phyloP scores from a whole-genome alignment of 2,888 invertebrate species.

The Yponomeuta sedellus region DNA sequence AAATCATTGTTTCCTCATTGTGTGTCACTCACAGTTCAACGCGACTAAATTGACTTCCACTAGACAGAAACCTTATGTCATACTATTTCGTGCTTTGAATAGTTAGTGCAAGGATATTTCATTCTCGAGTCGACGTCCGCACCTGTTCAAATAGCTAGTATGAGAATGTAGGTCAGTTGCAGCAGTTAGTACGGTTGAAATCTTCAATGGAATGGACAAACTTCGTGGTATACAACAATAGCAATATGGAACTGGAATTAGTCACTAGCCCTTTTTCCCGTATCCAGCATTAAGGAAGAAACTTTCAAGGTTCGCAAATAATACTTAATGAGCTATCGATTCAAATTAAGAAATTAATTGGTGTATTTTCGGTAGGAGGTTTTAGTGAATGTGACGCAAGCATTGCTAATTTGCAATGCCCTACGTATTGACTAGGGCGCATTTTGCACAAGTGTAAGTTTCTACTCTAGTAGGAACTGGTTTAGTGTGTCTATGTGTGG shows the following conservation, averaged over 20 bases:
- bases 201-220: neutral
- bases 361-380: neutral
- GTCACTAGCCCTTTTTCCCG: too few species aligned
- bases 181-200: conserved; percentile 17
- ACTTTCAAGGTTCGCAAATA: too few species aligned
- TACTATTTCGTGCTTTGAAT: conserved; percentile 36
- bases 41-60: conserved; percentile 18
- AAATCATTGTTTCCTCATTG: conserved; percentile 34
- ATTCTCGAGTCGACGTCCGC: conserved; percentile 52
- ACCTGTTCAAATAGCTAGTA: conserved; percentile 41
- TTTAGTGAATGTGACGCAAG: neutral
- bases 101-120: conserved; percentile 33
- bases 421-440: neutral
- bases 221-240: neutral
- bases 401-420: neutral
- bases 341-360: neutral
- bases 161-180: conserved; percentile 10
- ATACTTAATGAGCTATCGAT: neutral
- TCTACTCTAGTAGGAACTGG: conserved; percentile 6
- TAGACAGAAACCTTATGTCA: conserved; percentile 34
- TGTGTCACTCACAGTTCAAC: conserved; percentile 30
- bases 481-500: conserved; percentile 2
- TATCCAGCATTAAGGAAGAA: too few species aligned
- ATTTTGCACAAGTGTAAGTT: neutral
- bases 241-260: neutral